Conservation (phyloP, 2,797 vertebrate species). For the Molossus molossus region DNA sequence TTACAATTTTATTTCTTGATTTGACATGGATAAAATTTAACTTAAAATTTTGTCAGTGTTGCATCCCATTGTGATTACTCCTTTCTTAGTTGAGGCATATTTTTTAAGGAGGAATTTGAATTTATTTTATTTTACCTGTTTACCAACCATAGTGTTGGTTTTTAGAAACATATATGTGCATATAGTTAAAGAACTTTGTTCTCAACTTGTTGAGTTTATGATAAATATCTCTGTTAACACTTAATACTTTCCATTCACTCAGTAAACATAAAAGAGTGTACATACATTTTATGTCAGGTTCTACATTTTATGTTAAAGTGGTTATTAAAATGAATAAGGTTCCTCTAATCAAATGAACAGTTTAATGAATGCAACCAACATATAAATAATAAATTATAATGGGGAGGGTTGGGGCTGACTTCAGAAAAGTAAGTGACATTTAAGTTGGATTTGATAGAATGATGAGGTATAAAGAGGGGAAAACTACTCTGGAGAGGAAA, state of each 20-base stretch:
- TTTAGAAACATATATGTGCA: not conserved
- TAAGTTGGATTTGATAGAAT: not conserved
- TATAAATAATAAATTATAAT: not conserved
- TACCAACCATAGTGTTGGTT: not conserved
- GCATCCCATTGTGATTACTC: not conserved
- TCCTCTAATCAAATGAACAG: not conserved
- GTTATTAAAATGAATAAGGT: constrained; percentile 2
- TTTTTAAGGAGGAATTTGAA: constrained; percentile 18
- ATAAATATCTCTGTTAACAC: not conserved
- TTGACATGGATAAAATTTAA: not conserved
- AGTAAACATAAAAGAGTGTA: not conserved
- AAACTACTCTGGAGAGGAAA: not conserved
- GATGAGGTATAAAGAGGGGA: not conserved
- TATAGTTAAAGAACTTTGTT: not conserved
- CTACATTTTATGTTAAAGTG: not conserved
- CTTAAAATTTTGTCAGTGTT: not conserved
- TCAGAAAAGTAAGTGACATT: not conserved
- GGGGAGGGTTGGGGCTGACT: not conserved
- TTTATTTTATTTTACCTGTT: constrained; percentile 17
- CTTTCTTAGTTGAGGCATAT: not conserved
- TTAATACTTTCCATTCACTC: constrained; percentile 9
- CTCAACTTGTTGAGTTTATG: constrained; percentile 1
- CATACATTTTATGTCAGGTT: not conserved
- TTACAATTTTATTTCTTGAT: constrained; percentile 8
- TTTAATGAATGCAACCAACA: not conserved